Evolutionary conservation across 30 jellyfish, hydroid and myxozoan species (phyloP), one percentile per base, ranked within the genome.

Genomic region (Aurelia sp.): DNA sequence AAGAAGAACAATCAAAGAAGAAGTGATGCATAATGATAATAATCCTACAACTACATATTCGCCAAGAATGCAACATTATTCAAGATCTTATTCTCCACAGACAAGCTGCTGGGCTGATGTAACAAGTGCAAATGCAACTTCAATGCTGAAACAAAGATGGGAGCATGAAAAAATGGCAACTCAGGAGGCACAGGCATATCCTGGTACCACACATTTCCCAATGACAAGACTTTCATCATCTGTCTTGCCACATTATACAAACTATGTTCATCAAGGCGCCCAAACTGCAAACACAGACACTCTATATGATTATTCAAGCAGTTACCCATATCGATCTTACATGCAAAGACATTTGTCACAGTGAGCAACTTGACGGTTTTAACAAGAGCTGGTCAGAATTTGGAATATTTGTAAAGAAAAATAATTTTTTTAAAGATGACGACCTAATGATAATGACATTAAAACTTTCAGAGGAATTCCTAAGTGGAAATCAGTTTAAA

Each of bases 171-270:
- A 64, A 16, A 41, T 19, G 21, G 20, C 82, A 11, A 21, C 55
- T 16, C 82, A 40, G 67, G 82, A 71, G 5, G 19, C 44, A 21
- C 58, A 13, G 35, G 48, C 50, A 16, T 33, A 17, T 10, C 30
- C 73, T 5, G 73, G 74, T 11, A 27, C 73, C 19, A 37, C 85
- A 22, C 85, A 74, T 55, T 74, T 74, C 60, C 85, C 73, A 22
- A 74, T 74, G 85, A 74, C 85, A 21, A 74, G 73, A 31, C 61
- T 74, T 11, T 51, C 85, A 19, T 74, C 85, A 53, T 19, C 74
- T 53, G 85, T 74, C 31, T 55, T 74, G 85, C 85, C 85, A 21
- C 85, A 74, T 74, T 74, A 74, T 21, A 37, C 85, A 20, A 55
- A 74, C 58, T 74, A 74, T 58, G 60, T 55, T 17, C 73, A 74